These are phyloP conservation scores for Asobara japonica DNA, from an alignment of 1,140 invertebrate genomes.

Conservation along the genomic window DNA sequence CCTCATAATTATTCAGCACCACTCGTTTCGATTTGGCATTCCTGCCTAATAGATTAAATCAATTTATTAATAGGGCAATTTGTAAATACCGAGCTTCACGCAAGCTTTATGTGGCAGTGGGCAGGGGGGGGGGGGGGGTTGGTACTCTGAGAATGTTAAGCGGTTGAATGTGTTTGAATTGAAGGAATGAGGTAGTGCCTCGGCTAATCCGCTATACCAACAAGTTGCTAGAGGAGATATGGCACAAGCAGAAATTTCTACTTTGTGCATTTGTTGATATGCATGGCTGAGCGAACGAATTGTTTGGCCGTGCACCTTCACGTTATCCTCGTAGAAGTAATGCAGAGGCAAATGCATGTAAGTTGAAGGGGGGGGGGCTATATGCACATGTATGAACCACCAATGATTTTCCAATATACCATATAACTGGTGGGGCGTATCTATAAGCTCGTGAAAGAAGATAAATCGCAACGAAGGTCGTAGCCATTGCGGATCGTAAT, in stretches of 20 bases:
- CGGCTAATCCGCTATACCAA: not conserved
- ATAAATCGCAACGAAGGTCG: constrained; percentile 20
- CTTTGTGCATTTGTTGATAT: constrained; percentile 31
- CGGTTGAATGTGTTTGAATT: not conserved
- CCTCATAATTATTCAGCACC: too few relatives aligned
- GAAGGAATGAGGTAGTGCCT: not conserved
- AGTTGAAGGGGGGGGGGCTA: not conserved
- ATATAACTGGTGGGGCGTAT: not conserved
- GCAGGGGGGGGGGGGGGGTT: too few relatives aligned
- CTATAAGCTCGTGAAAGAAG: not conserved
- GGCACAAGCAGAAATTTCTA: not conserved
- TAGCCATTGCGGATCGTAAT: constrained; percentile 19
- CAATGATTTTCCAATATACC: not conserved
- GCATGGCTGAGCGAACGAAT: constrained; percentile 36
- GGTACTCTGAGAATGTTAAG: not conserved
- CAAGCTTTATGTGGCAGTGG: too few relatives aligned
- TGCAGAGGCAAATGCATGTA: not conserved
- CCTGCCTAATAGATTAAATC: too few relatives aligned
- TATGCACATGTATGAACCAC: not conserved
- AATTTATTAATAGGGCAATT: too few relatives aligned
- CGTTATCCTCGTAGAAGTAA: not conserved
- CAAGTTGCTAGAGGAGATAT: not conserved
- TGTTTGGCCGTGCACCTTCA: not conserved
- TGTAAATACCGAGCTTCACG: too few relatives aligned
- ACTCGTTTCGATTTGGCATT: too few relatives aligned